Base-by-base conservation (phyloP, 2,797 vertebrate species). In the Hipposideros larvatus region DNA sequence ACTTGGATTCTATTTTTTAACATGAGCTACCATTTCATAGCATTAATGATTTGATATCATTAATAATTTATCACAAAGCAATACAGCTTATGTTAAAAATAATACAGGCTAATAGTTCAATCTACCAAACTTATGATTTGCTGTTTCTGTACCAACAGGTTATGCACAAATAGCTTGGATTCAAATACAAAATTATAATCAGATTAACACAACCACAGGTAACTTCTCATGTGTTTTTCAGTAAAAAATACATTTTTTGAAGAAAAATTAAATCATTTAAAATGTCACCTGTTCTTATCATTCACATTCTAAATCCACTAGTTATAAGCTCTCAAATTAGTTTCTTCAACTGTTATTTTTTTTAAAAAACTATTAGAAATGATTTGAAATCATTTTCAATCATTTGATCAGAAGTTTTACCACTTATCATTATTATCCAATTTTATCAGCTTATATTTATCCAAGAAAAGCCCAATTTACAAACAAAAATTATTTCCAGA, bases 401-500 rank as follows among this genome's bases (percentile, higher is more conserved):
- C 8, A n/a, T 21, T 57, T 80, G 90, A 68, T 65, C 13, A 46
- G 46, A 79, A 82, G 41, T 26, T 53, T 91, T 24, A 63, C 10
- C 1, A 48, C 0, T 43, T 28, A 55, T 28, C 46, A 31, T 55
- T 15, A 41, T 22, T 68, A 74, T 31, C 7, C 11, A 82, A 57
- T 85, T 80, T 71, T 85, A 73, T 34, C 24, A 57, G 8, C 41
- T 53, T 53, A 31, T 28, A 70, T 73, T 74, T 89, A 94, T 14
- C 26, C 1, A 91, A 57, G 55, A 80, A 79, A 92, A 97, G 46
- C 51, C 55, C 80, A 95, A 97, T 70, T 87, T 51, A 94, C 55
- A 96, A 92, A 66, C 6, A 78, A 91, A 95, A 91, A 82, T 95
- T 3, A 95, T 71, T 93, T 16, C 24, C 19, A 75, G 14, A 53